Conservation (phyloP, 2,888 invertebrate species). For the Ctenicera cuprea region DNA sequence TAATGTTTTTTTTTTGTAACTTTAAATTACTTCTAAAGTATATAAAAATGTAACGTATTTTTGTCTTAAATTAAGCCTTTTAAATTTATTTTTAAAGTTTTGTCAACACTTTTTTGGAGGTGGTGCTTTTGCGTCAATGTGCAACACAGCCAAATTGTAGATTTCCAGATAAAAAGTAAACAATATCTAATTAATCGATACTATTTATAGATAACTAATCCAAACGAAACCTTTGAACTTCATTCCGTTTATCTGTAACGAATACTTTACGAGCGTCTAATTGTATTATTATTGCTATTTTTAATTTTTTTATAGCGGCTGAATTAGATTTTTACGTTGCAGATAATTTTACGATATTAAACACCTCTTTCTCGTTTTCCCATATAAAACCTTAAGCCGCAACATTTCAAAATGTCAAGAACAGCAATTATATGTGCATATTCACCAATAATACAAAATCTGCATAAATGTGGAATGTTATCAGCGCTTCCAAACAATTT, state of each 20-base stretch:
- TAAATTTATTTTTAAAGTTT: not conserved
- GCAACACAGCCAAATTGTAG: not conserved
- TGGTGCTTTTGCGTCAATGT: conserved; percentile 2
- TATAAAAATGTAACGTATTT: too few relatives aligned
- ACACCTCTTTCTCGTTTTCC: not conserved
- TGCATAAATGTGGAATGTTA: conserved; percentile 24
- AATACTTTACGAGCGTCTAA: not conserved
- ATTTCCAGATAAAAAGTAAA: conserved; percentile 19
- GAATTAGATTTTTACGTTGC: not conserved
- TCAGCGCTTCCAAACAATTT: conserved; percentile 15
- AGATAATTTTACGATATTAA: conserved; percentile 5
- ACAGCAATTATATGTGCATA: conserved; percentile 1
- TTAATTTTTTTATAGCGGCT: not conserved
- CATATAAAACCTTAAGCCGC: not conserved
- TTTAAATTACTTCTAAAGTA: too few relatives aligned
- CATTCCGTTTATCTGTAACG: conserved; percentile 7
- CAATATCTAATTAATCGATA: conserved; percentile 12
- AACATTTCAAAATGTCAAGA: conserved; percentile 8
- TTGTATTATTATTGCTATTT: conserved; percentile 2
- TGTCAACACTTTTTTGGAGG: not conserved
- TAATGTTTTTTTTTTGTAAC: too few relatives aligned
- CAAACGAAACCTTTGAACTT: conserved; percentile 23
- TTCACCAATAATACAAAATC: conserved; percentile 6
- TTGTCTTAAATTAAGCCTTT: too few relatives aligned
- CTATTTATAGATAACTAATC: conserved; percentile 23